phyloP scores from a whole-genome alignment of 2,113 vertebrate genomes.

The Corvus cornix region DNA sequence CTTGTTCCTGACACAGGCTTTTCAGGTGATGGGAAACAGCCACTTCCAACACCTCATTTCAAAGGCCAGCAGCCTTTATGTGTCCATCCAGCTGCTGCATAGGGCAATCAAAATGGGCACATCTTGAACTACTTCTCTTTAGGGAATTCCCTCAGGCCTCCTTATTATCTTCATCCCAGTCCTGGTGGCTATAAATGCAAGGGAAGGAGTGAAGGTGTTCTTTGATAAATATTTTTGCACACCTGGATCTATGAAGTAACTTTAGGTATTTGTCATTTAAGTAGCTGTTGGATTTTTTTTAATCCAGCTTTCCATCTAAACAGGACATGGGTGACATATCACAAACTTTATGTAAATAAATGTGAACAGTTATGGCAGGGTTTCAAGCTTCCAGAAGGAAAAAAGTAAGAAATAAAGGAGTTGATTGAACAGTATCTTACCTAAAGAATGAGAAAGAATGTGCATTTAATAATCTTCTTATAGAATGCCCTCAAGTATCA shows the following conservation, averaged over 20 bases:
- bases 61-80: background rate
- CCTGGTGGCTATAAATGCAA: background rate
- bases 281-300: background rate
- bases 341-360: background rate
- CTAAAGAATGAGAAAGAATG: background rate
- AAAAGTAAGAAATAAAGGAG: background rate
- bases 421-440: background rate
- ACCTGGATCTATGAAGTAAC: background rate
- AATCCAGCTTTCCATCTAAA: background rate
- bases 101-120: background rate
- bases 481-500: background rate
- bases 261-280: background rate
- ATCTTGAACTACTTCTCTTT: background rate
- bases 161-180: background rate
- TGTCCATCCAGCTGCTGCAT: background rate
- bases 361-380: background rate
- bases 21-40: background rate
- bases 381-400: background rate
- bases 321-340: background rate
- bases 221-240: background rate
- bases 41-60: background rate
- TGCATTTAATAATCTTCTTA: background rate
- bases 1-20: background rate
- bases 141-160: background rate
- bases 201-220: background rate